Conservation (phyloP, 2,113 vertebrate genomes). For the Dicrurus megarhynchus region DNA sequence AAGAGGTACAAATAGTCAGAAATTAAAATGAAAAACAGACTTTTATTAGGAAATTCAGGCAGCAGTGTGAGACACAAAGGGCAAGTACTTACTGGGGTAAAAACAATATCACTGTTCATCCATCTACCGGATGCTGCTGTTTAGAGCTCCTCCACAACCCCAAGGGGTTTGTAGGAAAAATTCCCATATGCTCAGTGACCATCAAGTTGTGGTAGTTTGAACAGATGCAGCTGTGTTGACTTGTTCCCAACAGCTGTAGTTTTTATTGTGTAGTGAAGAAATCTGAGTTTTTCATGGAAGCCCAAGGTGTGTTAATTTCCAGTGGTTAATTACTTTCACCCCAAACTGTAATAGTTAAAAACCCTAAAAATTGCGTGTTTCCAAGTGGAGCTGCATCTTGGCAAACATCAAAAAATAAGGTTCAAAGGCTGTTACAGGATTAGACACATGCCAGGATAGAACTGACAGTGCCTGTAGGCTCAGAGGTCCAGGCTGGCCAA, state of each 20-base stretch:
- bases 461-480: background rate
- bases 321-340: background rate
- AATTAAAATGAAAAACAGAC: background rate
- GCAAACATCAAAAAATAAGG: background rate
- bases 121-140: background rate
- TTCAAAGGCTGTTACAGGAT: background rate
- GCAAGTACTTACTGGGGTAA: background rate
- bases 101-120: background rate
- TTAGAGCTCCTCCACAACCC: background rate
- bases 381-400: background rate
- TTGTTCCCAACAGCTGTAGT: background rate
- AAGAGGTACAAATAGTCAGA: background rate
- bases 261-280: background rate
- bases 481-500: background rate
- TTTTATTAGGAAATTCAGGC: background rate
- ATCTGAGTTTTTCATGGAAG: background rate
- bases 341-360: background rate
- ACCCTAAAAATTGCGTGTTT: background rate
- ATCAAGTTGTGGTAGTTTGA: background rate
- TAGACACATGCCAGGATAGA: background rate
- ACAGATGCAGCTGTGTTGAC: background rate
- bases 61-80: background rate
- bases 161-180: background rate
- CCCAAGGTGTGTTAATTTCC: background rate
- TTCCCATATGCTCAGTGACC: rapidly evolving